Evolutionary conservation across 1,140 invertebrate genomes (phyloP).

Genomic region (Drosophila arizonae): DNA sequence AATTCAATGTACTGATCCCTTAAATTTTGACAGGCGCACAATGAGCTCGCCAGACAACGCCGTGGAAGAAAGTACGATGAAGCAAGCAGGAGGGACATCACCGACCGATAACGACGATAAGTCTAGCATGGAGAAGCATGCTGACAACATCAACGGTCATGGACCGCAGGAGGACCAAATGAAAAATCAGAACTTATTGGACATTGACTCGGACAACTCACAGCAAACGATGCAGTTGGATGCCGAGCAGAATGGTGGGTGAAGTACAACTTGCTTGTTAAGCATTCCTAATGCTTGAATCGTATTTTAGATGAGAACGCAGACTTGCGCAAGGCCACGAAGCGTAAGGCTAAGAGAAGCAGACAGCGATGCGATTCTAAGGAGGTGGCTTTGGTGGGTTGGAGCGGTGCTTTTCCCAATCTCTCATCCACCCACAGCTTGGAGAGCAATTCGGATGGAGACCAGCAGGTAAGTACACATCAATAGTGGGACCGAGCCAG

Average conservation of each 20-base stretch:
- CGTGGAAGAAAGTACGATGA: constrained; percentile 9
- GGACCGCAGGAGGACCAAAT: not conserved
- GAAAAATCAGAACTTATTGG: not conserved
- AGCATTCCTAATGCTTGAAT: not conserved
- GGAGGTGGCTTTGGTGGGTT: constrained; percentile 45
- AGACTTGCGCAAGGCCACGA: constrained; percentile 13
- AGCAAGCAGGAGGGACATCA: not conserved
- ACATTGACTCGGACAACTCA: not conserved
- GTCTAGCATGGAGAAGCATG: too few species aligned
- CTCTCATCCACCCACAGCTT: constrained; percentile 24
- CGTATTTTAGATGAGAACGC: not conserved
- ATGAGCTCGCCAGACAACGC: constrained; percentile 46
- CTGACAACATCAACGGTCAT: not conserved
- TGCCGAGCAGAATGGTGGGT: not conserved
- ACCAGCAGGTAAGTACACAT: constrained; percentile 44
- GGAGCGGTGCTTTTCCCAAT: constrained; percentile 36
- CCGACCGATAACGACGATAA: not conserved
- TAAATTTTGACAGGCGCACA: constrained; percentile 1
- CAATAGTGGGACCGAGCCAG: not conserved
- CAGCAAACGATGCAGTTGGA: not conserved
- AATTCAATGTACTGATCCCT: not conserved
- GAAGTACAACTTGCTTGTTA: not conserved
- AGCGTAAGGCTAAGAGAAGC: constrained; percentile 26
- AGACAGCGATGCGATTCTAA: constrained; percentile 18
- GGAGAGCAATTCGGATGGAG: constrained; percentile 40